Conservation (phyloP, 1,140 invertebrate genomes). For the Drosophila kepulauana region DNA sequence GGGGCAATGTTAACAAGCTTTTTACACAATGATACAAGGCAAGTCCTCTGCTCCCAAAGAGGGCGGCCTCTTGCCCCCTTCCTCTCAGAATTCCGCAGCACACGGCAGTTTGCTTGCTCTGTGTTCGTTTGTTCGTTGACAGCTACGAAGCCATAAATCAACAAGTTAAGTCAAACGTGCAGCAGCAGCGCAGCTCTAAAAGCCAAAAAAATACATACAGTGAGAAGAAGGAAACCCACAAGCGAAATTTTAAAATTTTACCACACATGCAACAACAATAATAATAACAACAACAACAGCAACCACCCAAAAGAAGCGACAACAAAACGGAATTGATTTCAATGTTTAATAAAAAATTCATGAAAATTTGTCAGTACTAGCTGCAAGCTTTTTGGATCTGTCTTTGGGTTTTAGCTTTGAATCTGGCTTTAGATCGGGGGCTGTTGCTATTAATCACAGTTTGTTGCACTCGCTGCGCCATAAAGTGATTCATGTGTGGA, state of each 20-base stretch:
- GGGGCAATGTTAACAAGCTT: conserved; percentile 79
- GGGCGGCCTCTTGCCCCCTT: neutral
- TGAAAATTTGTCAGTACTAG: conserved; percentile 79
- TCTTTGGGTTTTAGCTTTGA: conserved; percentile 1
- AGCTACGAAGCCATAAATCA: conserved; percentile 79
- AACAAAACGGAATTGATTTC: conserved; percentile 79
- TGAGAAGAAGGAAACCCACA: conserved; percentile 14
- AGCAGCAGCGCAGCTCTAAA: conserved; percentile 50
- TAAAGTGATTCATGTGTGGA: conserved; percentile 77
- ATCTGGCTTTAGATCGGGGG: conserved; percentile 6
- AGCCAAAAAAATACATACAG: conserved; percentile 42
- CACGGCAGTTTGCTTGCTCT: conserved; percentile 67
- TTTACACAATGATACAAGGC: conserved; percentile 73
- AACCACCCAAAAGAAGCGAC: conserved; percentile 19
- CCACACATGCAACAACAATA: conserved; percentile 64
- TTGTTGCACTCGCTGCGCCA: conserved; percentile 82
- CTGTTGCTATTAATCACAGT: conserved; percentile 79
- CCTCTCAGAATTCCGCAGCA: conserved; percentile 2
- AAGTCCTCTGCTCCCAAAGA: conserved; percentile 33
- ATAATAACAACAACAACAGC: conserved; percentile 7
- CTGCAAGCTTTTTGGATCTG: conserved; percentile 28
- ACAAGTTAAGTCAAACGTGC: conserved; percentile 83
- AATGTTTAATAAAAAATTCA: conserved; percentile 84
- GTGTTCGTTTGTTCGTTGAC: conserved; percentile 57
- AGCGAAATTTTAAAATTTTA: conserved; percentile 56